Conservation (phyloP, 2,888 invertebrate species). For the Azorinus chamasolen region DNA sequence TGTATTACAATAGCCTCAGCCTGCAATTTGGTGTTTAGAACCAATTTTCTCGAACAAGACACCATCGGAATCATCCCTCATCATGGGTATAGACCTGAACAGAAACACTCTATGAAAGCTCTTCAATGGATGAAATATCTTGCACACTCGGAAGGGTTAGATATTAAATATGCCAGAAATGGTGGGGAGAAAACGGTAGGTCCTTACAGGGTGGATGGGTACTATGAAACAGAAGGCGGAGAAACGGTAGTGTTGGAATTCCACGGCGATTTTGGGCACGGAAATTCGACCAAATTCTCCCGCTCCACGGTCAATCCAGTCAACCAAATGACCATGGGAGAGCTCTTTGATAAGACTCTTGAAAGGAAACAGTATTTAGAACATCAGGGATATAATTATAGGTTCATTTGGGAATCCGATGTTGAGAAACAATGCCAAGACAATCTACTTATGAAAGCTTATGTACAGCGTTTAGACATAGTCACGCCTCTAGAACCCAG, state of each 20-base stretch:
- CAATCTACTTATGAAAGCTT: too few species aligned
- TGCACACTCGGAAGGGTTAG: background rate
- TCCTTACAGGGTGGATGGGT: conserved; percentile 19
- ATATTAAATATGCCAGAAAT: conserved; percentile 28
- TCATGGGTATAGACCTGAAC: conserved; percentile 46
- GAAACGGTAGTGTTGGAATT: conserved; percentile 6
- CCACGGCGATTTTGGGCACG: conserved; percentile 36
- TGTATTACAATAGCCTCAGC: conserved; percentile 56
- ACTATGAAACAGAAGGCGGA: background rate
- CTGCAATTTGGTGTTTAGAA: conserved; percentile 43
- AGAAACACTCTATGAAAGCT: conserved; percentile 54
- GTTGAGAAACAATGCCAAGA: too few species aligned
- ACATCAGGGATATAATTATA: too few species aligned
- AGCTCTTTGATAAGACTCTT: too few species aligned
- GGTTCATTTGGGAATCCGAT: too few species aligned
- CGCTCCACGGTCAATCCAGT: too few species aligned
- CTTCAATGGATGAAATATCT: conserved; percentile 45
- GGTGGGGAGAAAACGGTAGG: conserved; percentile 14
- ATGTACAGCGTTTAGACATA: background rate
- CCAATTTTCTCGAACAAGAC: conserved; percentile 22
- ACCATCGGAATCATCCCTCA: conserved; percentile 54
- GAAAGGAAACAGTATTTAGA: too few species aligned
- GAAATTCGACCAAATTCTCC: too few species aligned
- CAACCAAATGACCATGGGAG: too few species aligned
- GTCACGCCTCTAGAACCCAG: conserved; percentile 22